Conservation (phyloP, 2,113 vertebrate genomes). For the Pogona vitticeps region DNA sequence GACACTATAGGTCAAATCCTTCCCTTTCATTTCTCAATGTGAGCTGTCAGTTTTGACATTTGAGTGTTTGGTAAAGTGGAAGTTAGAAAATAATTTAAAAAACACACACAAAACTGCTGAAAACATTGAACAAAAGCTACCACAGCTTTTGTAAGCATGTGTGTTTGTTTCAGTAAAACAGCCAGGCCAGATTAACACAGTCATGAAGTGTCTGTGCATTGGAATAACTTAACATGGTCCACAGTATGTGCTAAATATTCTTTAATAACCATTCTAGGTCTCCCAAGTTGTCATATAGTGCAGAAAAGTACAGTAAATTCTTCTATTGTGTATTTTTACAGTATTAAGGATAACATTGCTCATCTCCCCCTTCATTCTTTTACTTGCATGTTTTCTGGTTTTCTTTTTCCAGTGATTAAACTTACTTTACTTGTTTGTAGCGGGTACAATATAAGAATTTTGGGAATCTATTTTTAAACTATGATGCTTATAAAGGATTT, state of each 20-base stretch:
- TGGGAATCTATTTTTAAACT: not conserved
- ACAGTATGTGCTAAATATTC: not conserved
- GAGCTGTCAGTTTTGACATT: constrained; percentile 20
- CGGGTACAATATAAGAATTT: not conserved
- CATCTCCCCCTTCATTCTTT: not conserved
- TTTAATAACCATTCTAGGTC: not conserved
- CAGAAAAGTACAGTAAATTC: not conserved
- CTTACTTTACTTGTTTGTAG: not conserved
- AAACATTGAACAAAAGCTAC: constrained; percentile 13
- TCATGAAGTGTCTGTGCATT: not conserved
- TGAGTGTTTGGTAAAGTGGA: not conserved
- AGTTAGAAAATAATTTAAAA: constrained; percentile 37
- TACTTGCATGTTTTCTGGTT: not conserved
- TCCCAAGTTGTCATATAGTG: not conserved
- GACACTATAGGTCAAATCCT: constrained; percentile 4
- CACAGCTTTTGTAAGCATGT: not conserved
- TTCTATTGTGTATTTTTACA: not conserved
- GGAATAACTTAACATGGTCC: not conserved
- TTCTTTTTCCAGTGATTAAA: not conserved
- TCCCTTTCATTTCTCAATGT: fast-evolving
- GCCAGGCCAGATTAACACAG: not conserved
- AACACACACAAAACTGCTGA: not conserved
- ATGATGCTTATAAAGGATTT: not conserved
- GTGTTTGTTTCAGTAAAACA: not conserved
- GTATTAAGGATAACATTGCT: not conserved